Conservation (phyloP, 2,888 invertebrate genomes). For the Invenusta paracnida region DNA sequence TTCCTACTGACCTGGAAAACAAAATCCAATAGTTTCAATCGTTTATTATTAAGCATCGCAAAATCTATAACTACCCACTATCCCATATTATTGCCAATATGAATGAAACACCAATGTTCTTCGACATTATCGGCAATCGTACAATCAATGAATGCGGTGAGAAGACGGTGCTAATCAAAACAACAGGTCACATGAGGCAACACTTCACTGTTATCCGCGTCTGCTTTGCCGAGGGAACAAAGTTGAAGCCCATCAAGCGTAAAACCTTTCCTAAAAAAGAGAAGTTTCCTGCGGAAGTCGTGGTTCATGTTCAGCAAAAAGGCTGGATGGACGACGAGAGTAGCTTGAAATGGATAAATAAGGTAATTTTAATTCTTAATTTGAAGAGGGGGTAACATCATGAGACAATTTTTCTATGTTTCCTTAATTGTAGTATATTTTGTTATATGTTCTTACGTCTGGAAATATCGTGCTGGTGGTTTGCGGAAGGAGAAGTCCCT, state of each 20-base stretch:
- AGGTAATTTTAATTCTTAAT: not conserved
- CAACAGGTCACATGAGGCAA: conserved; percentile 46
- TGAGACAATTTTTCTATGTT: too few relatives aligned
- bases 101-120: conserved; percentile 14
- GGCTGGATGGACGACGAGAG: not conserved
- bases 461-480: too few relatives aligned
- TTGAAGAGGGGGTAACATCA: not conserved
- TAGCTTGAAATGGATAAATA: not conserved
- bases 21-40: too few relatives aligned
- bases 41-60: conserved; percentile 11
- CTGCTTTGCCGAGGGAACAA: conserved; percentile 43
- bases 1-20: conserved; percentile 35
- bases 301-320: conserved; percentile 30
- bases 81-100: not conserved
- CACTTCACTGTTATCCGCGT: conserved; percentile 45
- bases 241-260: conserved; percentile 45
- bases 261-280: conserved; percentile 40
- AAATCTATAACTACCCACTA: not conserved
- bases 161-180: conserved; percentile 44
- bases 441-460: too few relatives aligned
- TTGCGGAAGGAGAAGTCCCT: too few relatives aligned
- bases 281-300: conserved; percentile 42
- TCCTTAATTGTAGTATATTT: too few relatives aligned
- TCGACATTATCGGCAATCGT: conserved; percentile 39
- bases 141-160: conserved; percentile 38